Percentiles rank a stretch among this genome's conserved stretches.
Evolutionary conservation across 92 coral and sea anemone species (phyloP).

Genomic region (Parazoanthus atlanticus): DNA sequence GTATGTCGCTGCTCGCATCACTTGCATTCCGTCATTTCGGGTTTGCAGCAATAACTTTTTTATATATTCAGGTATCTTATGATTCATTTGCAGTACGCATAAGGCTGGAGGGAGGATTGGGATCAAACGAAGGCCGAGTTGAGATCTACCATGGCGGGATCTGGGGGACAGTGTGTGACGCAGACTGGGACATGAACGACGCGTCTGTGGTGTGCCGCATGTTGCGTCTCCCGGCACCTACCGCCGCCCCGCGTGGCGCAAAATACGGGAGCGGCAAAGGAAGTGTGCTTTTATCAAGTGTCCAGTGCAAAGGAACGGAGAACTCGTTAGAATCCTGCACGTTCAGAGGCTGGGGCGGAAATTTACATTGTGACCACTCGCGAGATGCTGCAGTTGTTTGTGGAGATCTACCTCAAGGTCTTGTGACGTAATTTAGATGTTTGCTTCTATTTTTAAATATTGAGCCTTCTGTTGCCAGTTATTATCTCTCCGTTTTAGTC

Average conservation of each 20-base stretch:
- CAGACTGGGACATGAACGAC: constrained; percentile 35
- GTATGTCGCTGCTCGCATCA: no score
- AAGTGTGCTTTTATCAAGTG: constrained; percentile 1
- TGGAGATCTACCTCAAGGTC: constrained; percentile 5
- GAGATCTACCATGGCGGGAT: constrained; percentile 22
- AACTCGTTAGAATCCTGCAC: constrained; percentile 28
- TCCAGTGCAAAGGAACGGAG: constrained; percentile 43
- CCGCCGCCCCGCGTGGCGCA: constrained; percentile 20
- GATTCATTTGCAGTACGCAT: constrained; percentile 4
- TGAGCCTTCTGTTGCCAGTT: background rate
- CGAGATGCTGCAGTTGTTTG: constrained; percentile 32
- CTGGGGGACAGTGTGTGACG: constrained; percentile 37
- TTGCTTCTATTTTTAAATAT: no score
- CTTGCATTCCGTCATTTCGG: no score
- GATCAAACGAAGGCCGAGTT: constrained; percentile 36
- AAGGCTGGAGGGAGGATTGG: constrained; percentile 27
- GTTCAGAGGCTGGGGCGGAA: constrained; percentile 2
- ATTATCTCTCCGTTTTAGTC: background rate
- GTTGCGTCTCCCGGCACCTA: constrained; percentile 21
- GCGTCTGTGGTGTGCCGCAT: constrained; percentile 44
- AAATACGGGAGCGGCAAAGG: constrained; percentile 43
- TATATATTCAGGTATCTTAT: background rate
- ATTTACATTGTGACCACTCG: constrained; percentile 9
- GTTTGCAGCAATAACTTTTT: background rate
- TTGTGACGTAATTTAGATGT: background rate